phyloP scores from a whole-genome alignment of 2,797 vertebrate genomes.

The Sitta carolinensis region DNA sequence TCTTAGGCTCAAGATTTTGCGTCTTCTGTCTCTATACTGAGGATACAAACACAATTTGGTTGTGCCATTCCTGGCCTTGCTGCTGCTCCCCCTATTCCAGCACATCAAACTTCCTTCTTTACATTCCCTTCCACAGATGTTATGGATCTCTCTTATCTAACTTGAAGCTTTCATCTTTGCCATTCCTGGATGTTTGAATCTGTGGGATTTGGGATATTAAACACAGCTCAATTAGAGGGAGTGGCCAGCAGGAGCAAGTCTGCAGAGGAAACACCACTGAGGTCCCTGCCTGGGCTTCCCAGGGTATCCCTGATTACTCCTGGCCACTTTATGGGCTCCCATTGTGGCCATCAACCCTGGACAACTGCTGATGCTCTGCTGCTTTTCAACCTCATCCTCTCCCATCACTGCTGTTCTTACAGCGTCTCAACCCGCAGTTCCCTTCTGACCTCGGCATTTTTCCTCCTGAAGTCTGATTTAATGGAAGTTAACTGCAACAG shows the following conservation, averaged over 20 bases:
- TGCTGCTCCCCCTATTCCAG: background rate
- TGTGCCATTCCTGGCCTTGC: background rate
- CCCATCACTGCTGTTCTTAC: background rate
- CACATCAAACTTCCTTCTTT: background rate
- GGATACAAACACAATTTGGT: background rate
- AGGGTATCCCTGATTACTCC: background rate
- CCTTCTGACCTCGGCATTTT: background rate
- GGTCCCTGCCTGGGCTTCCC: background rate
- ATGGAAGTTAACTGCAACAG: background rate
- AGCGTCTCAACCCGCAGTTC: background rate
- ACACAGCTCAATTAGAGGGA: fast-evolving
- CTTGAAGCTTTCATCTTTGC: background rate
- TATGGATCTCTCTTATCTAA: background rate
- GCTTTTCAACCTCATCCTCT: background rate
- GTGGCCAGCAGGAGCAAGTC: background rate
- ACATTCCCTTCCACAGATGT: background rate
- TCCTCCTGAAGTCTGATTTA: background rate
- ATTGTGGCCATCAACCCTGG: fast-evolving
- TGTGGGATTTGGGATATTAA: background rate
- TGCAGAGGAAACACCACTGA: fast-evolving
- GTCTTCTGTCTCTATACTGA: background rate
- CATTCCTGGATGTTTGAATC: background rate
- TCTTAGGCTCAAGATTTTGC: too few relatives aligned
- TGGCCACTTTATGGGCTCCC: background rate
- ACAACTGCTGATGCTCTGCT: background rate